Base-by-base conservation (phyloP, 2,797 vertebrate genomes). In the Hoplostethus atlanticus region DNA sequence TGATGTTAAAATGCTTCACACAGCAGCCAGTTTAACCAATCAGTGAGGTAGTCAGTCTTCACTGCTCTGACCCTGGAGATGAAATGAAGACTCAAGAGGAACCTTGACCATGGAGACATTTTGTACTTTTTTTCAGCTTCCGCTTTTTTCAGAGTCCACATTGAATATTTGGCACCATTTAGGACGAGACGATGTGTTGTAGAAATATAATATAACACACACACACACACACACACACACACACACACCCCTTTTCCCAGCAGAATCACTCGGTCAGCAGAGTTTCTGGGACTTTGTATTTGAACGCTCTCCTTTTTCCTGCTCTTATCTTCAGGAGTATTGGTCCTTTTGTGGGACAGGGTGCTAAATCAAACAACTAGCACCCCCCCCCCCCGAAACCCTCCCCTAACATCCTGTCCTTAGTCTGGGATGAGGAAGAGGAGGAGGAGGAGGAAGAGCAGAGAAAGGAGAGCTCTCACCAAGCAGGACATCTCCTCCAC, bases 401-500 rank as follows among this genome's bases (percentile, higher is more conserved):
- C 36, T 36, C 46, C 64, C 4, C 58, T 40, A 42, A 77, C 76
- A 68, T 76, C 81, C 73, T 84, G 65, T 67, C 44, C 63, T 66
- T 66, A 42, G 59, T 11, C 40, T 65, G 53, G 13, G 36, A 7
- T 44, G 57, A n/a, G 40, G 52, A 17, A 53, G 79, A 79, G 61
- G 68, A 77, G 52, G 62, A 63, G 13, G 46, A 70, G 21, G 21
- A 5, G 30, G 55, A 64, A 52, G 72, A 31, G 21, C 12, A 16
- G 30, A 36, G 28, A 28, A 16, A 31, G 44, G 64, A 38, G 64
- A 38, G 51, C 13, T 25, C 58, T 30, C 46, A 25, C 36, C 15
- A 40, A 63, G 70, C 15, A 60, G 56, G 64, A 54, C 59, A 79
- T 73, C 65, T 73, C 50, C 76, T 78, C 73, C 78, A 80, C 82